Conservation (phyloP, 2,888 invertebrate species). For the Oxyscelio sp. region DNA sequence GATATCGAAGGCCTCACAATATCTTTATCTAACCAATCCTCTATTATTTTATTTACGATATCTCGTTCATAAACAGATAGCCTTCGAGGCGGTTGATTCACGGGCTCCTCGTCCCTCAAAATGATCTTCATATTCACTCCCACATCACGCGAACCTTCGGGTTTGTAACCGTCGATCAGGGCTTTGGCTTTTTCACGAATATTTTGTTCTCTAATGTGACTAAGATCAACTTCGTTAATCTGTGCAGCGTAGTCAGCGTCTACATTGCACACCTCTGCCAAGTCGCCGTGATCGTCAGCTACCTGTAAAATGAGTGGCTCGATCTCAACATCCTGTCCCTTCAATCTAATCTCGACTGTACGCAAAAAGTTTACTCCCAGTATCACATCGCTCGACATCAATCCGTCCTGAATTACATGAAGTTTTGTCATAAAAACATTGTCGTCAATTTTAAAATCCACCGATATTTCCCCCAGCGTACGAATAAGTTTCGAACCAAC, state of each 20-base stretch:
- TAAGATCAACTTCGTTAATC: not conserved
- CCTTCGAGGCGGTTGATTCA: constrained; percentile 11
- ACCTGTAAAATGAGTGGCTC: not conserved
- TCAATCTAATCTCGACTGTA: constrained; percentile 35
- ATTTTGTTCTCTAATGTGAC: not conserved
- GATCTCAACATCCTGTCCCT: not conserved
- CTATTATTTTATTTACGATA: constrained; percentile 3
- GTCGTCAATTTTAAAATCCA: constrained; percentile 34
- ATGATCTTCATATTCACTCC: constrained; percentile 52
- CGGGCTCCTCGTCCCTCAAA: constrained; percentile 62
- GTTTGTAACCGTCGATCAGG: constrained; percentile 6
- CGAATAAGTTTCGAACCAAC: constrained; percentile 13
- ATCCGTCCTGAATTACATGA: constrained; percentile 62
- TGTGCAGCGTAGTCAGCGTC: not conserved
- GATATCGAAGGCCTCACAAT: constrained; percentile 4
- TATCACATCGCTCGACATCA: constrained; percentile 38
- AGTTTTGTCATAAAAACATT: constrained; percentile 34
- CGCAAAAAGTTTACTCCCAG: constrained; percentile 58
- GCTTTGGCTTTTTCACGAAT: not conserved
- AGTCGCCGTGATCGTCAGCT: not conserved
- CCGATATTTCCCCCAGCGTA: constrained; percentile 53
- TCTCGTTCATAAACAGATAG: not conserved
- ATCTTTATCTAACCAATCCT: not conserved
- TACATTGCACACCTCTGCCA: constrained; percentile 3
- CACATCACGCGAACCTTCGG: constrained; percentile 1